phyloP scores from a whole-genome alignment of 1,140 invertebrate species.

The Drosophila navojoa region DNA sequence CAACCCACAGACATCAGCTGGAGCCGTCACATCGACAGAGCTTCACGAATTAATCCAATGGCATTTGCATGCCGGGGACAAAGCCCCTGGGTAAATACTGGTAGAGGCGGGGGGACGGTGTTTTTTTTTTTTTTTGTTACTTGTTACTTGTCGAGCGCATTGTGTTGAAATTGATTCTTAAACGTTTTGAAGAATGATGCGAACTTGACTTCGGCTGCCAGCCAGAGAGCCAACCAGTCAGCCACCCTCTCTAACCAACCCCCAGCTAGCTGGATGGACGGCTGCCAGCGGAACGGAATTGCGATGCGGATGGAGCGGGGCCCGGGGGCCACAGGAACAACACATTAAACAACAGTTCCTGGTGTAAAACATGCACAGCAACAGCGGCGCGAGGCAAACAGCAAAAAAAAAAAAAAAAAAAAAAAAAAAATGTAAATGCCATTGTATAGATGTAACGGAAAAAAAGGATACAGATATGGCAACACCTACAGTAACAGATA shows the following conservation, averaged over 20 bases:
- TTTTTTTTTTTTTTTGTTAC: conserved; percentile 32
- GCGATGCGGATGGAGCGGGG: not conserved
- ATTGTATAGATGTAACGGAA: conserved; percentile 44
- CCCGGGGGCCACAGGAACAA: conserved; percentile 23
- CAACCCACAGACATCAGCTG: conserved; percentile 1
- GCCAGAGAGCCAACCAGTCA: not conserved
- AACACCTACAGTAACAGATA: conserved; percentile 9
- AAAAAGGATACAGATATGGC: conserved; percentile 32
- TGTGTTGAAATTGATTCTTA: conserved; percentile 78
- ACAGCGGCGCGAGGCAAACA: conserved; percentile 14
- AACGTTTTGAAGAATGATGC: conserved; percentile 76
- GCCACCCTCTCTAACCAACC: conserved; percentile 1
- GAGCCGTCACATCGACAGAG: conserved; percentile 19
- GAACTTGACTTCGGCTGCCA: conserved; percentile 56
- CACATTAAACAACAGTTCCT: conserved; percentile 62
- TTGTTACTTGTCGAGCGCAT: conserved; percentile 54
- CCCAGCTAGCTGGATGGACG: conserved; percentile 23
- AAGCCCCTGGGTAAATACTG: conserved; percentile 20
- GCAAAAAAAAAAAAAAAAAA: not conserved
- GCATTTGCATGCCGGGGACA: conserved; percentile 47
- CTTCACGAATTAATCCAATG: conserved; percentile 53
- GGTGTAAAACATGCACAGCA: conserved; percentile 39
- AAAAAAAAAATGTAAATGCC: conserved; percentile 61
- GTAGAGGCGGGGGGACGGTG: not conserved
- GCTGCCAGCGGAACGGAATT: not conserved